Conservation (phyloP, 2,113 vertebrate species). For the Lanius ludovicianus region DNA sequence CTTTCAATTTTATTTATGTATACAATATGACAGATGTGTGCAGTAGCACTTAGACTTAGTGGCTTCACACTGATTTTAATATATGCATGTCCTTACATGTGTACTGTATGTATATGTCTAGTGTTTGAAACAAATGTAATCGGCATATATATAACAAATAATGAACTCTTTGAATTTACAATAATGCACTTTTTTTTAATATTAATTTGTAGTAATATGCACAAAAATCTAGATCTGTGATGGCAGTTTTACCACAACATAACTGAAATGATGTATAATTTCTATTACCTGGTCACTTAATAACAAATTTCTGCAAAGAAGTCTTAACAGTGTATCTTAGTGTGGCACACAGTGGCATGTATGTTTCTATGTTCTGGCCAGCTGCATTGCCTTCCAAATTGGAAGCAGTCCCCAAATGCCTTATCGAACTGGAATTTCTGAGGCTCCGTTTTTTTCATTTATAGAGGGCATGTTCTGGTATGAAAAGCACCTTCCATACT, state of each 20-base stretch:
- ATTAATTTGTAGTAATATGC: neutral
- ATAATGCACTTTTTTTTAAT: neutral
- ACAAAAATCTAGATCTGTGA: neutral
- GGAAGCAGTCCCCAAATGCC: neutral
- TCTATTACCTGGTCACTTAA: neutral
- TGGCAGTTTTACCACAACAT: neutral
- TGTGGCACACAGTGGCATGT: no score
- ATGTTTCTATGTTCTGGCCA: neutral
- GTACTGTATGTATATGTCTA: neutral
- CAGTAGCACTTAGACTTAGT: neutral
- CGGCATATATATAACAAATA: neutral
- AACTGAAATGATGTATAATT: neutral
- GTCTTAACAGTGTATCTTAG: neutral
- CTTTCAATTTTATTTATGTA: neutral
- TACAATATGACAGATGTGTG: neutral
- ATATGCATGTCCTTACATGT: neutral
- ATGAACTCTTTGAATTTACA: neutral
- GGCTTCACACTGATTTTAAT: neutral
- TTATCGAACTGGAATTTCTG: slow-evolving; percentile 14
- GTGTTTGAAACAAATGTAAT: neutral
- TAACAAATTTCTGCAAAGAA: neutral
- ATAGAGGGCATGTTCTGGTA: slow-evolving; percentile 48
- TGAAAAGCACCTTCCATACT: slow-evolving; percentile 73
- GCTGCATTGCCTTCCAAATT: slow-evolving; percentile 9
- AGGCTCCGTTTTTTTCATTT: slow-evolving; percentile 72